Evolutionary conservation across 2,888 invertebrate genomes (phyloP).

Genomic region (Chloromyia formosa): DNA sequence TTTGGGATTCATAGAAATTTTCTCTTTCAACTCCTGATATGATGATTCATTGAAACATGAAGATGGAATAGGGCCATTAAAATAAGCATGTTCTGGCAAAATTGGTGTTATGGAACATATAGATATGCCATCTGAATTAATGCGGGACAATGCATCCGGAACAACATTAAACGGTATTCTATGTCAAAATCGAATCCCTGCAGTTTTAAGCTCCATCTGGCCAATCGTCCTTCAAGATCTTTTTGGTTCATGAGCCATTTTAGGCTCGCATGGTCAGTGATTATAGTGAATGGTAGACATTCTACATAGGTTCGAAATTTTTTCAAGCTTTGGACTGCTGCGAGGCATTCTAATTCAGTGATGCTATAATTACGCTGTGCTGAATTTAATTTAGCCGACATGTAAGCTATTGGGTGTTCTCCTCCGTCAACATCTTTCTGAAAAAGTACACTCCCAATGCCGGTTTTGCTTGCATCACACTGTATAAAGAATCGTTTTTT

Average conservation of each 20-base stretch:
- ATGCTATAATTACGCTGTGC: conserved; percentile 45
- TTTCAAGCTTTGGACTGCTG: conserved; percentile 45
- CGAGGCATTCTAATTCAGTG: conserved; percentile 50
- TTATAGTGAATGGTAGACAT: conserved; percentile 43
- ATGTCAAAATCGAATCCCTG: conserved; percentile 31
- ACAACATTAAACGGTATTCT: conserved; percentile 36
- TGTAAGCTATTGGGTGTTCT: conserved; percentile 23
- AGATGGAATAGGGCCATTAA: not conserved
- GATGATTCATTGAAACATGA: not conserved
- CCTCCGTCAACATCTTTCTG: conserved; percentile 11
- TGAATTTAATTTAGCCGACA: conserved; percentile 19
- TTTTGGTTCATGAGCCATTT: conserved; percentile 35
- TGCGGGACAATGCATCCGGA: conserved; percentile 10
- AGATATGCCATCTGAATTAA: not conserved
- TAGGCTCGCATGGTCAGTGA: conserved; percentile 40
- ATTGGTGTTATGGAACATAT: not conserved
- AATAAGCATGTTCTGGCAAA: not conserved
- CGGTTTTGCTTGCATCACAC: conserved; percentile 38
- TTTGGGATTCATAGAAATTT: not conserved
- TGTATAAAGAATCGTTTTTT: conserved; percentile 19
- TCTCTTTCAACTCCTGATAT: not conserved
- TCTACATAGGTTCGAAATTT: conserved; percentile 48
- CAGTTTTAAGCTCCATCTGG: conserved; percentile 33
- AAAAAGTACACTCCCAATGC: conserved; percentile 37
- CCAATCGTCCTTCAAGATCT: conserved; percentile 24